These are phyloP conservation scores for Sceloporus tristichus DNA, from an alignment of 2,113 vertebrate genomes.

Conservation along the genomic window DNA sequence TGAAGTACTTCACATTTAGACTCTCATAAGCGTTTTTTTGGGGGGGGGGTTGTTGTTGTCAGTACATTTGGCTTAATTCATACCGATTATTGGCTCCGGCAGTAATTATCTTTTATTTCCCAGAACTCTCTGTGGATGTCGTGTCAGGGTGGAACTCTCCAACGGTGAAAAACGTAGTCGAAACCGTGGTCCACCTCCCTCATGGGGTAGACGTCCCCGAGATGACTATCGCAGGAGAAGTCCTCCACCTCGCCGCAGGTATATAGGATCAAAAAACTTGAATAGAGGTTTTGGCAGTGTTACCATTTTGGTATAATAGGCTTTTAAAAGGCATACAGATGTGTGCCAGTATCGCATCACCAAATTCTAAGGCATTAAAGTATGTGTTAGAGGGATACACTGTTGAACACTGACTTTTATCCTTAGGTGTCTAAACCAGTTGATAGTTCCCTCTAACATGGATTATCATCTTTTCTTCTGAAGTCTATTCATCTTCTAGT, in stretches of 20 bases:
- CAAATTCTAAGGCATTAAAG: constrained; percentile 63
- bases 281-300: constrained; percentile 67
- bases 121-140: constrained; percentile 93
- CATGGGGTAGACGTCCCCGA: constrained; percentile 91
- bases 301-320: constrained; percentile 74
- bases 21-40: too few relatives aligned
- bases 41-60: too few relatives aligned
- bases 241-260: constrained; percentile 92
- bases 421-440: constrained; percentile 78
- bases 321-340: constrained; percentile 77
- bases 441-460: constrained; percentile 81
- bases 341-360: constrained; percentile 62
- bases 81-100: too few relatives aligned
- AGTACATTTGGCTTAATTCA: too few relatives aligned
- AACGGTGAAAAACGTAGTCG: constrained; percentile 95
- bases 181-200: constrained; percentile 93
- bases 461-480: constrained; percentile 76
- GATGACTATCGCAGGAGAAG: constrained; percentile 93
- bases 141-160: constrained; percentile 94
- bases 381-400: constrained; percentile 58
- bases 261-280: constrained; percentile 64
- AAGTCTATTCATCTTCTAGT: constrained; percentile 80
- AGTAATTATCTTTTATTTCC: background rate
- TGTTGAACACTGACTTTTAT: constrained; percentile 82
- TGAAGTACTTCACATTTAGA: too few relatives aligned